Conservation (phyloP, 2,888 invertebrate genomes). For the Polietes domitor region DNA sequence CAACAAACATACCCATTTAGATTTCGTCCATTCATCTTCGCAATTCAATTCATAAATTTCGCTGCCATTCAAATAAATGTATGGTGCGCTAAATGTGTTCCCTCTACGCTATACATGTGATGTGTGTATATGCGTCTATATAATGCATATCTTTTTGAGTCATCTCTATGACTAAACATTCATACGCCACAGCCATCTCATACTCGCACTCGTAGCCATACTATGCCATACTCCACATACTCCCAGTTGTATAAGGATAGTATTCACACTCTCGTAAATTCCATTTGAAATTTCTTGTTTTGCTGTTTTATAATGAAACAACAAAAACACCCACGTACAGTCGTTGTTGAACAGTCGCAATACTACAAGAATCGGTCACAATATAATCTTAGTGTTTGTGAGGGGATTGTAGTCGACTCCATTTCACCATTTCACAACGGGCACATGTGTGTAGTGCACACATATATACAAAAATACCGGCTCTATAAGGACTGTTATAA, state of each 20-base stretch:
- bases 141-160: conserved; percentile 14
- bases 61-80: conserved; percentile 11
- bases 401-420: neutral
- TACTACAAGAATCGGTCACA: conserved; percentile 1
- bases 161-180: conserved; percentile 20
- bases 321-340: conserved; percentile 64
- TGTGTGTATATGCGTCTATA: neutral
- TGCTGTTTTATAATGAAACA: conserved; percentile 42
- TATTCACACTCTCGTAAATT: conserved; percentile 76
- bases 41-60: conserved; percentile 27
- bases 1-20: neutral
- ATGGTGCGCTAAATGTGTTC: neutral
- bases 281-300: conserved; percentile 72
- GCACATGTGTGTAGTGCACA: neutral
- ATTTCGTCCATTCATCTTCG: conserved; percentile 26
- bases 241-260: too few species aligned
- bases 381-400: neutral
- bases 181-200: neutral
- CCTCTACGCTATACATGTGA: neutral
- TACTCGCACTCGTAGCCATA: too few species aligned
- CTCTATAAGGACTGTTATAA: conserved; percentile 1
- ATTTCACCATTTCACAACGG: neutral
- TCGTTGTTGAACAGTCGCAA: conserved; percentile 30
- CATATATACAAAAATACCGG: neutral
- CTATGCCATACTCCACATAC: too few species aligned